Evolutionary conservation across 2,888 invertebrate species (phyloP), one percentile per base, ranked within the genome.

Genomic region (Craniophora ligustri): DNA sequence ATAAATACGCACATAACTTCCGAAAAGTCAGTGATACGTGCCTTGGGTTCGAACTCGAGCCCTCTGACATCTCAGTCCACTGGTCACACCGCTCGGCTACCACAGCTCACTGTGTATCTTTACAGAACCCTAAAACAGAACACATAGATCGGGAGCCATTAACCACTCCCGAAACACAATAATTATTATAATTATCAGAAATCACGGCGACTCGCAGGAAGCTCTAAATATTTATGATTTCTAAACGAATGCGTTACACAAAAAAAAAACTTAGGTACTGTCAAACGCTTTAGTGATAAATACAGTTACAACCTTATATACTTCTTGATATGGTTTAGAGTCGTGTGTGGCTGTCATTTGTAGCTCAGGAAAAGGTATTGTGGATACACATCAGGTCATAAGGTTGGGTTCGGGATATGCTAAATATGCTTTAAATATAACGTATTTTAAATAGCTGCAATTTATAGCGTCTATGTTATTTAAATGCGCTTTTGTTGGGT

Each of bases 181-280:
- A 19, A 42, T 57, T 45, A 54, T 48, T 42, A 56, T 49, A 71
- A 61, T 64, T 36, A 48, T 59, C 14, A 36, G 40, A 65, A 69
- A 68, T 51, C 48, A 65, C 41, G 45, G 45, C 5, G 41, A 26
- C 42, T 63, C 44, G 21, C 68, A 74, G 76, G 78, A 79, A 76
- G 53, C 58, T 15, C 57, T 78, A 62, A 74, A 78, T 72, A 71
- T 79, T 68, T 50, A 79, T 71, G 74, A 51, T 38, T 26, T 32
- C 35, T 55, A 54, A 69, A 72, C 42, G 57, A 62, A 65, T 53
- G 51, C 44, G 64, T 59, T 60, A 36, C 11, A n/a, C n/a, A n/a
- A n/a, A 60, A 50, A 58, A 51, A 32, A 23, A 21, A 14, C 8
- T 45, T 49, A 50, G 41, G 26, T n/a, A 26, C 0, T 4, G 26